Conservation (phyloP, 2,797 vertebrate species). For the Cyclura pinguis region DNA sequence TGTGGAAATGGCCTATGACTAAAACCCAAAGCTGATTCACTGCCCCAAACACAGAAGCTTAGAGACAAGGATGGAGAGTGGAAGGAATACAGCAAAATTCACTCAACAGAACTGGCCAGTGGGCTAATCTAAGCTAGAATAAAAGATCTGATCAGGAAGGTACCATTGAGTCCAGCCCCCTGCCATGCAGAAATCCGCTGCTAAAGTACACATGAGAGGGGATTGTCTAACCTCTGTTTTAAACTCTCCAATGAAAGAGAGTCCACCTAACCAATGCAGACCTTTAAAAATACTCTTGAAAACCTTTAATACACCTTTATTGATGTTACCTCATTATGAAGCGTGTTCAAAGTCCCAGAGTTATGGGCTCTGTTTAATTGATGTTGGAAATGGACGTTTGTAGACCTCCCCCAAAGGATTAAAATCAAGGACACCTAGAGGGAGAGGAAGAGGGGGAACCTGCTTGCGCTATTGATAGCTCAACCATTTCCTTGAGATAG, state of each 20-base stretch:
- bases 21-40: too few relatives aligned
- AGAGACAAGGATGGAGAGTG: neutral
- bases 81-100: neutral
- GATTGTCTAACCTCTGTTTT: too few relatives aligned
- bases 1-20: too few relatives aligned
- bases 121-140: too few relatives aligned
- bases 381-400: conserved; percentile 60
- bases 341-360: conserved; percentile 23
- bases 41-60: neutral
- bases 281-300: neutral
- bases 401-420: conserved; percentile 52
- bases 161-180: too few relatives aligned
- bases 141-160: too few relatives aligned
- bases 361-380: conserved; percentile 48
- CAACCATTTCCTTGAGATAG: conserved; percentile 55
- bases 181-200: too few relatives aligned
- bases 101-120: too few relatives aligned
- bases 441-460: conserved; percentile 53
- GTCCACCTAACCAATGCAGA: neutral
- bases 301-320: neutral
- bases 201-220: too few relatives aligned
- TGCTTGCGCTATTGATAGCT: conserved; percentile 64
- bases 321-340: conserved; percentile 10
- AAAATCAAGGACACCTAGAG: conserved; percentile 40
- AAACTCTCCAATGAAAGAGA: too few relatives aligned